Percentiles rank a stretch among this genome's conserved stretches.
Evolutionary conservation across 2,888 invertebrate species (phyloP).

Genomic region (Tanypteryx hageni): DNA sequence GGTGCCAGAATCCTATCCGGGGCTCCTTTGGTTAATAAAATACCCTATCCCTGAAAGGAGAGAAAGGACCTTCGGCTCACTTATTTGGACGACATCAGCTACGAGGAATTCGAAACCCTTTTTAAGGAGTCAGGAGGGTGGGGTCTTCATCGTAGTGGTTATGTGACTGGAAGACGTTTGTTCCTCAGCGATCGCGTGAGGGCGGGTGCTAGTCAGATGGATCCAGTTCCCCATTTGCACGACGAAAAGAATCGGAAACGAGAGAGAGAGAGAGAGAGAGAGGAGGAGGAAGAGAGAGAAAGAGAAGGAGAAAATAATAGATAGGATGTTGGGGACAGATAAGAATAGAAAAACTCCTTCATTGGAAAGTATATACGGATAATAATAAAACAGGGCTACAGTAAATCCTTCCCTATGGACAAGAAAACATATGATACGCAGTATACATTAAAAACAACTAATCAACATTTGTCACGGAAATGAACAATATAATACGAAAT

Average conservation of each 20-base stretch:
- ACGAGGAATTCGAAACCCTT: slow-evolving; percentile 59
- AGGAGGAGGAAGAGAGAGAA: neutral
- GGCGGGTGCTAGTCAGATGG: slow-evolving; percentile 26
- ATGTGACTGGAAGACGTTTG: slow-evolving; percentile 37
- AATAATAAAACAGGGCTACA: too few species aligned
- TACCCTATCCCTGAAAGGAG: neutral
- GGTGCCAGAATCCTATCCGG: neutral
- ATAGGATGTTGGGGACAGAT: neutral
- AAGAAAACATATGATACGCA: too few species aligned
- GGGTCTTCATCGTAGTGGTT: slow-evolving; percentile 50
- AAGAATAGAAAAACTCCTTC: too few species aligned
- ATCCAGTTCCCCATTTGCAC: slow-evolving; percentile 60
- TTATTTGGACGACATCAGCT: slow-evolving; percentile 38
- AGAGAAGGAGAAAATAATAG: neutral
- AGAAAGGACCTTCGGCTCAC: neutral
- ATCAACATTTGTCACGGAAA: too few species aligned
- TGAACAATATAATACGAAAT: too few species aligned
- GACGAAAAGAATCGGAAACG: slow-evolving; percentile 41
- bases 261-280: slow-evolving; percentile 3
- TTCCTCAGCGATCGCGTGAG: neutral
- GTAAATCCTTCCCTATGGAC: too few species aligned
- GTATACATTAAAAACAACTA: too few species aligned
- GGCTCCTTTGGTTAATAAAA: slow-evolving; percentile 16
- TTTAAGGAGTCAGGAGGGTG: slow-evolving; percentile 26
- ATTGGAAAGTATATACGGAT: too few species aligned